A percentile compares a stretch with the other conserved stretches of the same genome.
Conservation (phyloP, 1,140 invertebrate species). For the Antheraea mylitta region DNA sequence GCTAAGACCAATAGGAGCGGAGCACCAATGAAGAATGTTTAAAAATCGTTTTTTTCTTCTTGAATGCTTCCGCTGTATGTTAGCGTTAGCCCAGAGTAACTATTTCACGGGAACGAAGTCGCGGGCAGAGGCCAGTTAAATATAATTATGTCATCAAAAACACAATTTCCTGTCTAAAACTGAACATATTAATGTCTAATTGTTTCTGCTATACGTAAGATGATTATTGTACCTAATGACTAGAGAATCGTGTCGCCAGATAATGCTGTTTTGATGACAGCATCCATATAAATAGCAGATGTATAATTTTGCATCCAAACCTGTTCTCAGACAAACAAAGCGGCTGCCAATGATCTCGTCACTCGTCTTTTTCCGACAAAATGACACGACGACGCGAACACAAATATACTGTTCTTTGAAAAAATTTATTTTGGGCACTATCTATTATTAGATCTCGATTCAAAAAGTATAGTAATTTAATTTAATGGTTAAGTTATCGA, state of each 20-base stretch:
- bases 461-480: neutral
- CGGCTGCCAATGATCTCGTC: neutral
- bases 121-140: no score
- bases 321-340: constrained; percentile 2
- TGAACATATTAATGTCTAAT: neutral
- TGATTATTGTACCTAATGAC: neutral
- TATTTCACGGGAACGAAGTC: no score
- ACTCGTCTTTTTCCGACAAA: neutral
- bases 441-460: neutral
- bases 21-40: no score
- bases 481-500: neutral
- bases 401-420: neutral
- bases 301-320: constrained; percentile 14
- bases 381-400: neutral
- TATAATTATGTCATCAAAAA: no score
- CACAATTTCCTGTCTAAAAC: neutral
- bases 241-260: neutral
- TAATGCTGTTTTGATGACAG: neutral
- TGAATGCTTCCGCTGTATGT: no score
- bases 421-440: neutral
- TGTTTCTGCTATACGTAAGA: neutral
- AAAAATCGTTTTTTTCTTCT: no score
- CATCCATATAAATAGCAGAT: constrained; percentile 11
- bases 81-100: no score
- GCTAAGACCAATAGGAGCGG: no score